phyloP scores from a whole-genome alignment of 2,888 invertebrate genomes.

The Megastigmus dorsalis region DNA sequence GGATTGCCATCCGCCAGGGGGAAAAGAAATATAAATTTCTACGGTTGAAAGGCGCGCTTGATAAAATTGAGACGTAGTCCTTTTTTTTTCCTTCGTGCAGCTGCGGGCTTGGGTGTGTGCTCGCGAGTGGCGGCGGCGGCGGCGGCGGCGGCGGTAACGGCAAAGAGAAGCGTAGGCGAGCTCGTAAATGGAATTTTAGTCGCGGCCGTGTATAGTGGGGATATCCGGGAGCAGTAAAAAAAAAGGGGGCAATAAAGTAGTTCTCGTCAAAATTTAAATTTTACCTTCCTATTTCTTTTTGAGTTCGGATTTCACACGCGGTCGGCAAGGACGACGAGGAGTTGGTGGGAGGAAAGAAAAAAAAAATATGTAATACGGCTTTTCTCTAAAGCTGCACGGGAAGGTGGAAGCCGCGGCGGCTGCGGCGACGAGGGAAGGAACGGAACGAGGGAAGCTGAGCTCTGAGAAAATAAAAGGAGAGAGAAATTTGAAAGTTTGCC shows the following conservation, averaged over 20 bases:
- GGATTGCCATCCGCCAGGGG: background rate
- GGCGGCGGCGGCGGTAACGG: too few relatives aligned
- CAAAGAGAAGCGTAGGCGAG: background rate
- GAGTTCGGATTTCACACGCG: conserved; percentile 14
- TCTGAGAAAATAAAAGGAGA: background rate
- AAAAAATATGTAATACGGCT: conserved; percentile 15
- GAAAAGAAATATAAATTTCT: background rate
- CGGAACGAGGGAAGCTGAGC: background rate
- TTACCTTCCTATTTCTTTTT: conserved; percentile 34
- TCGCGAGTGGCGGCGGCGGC: too few relatives aligned
- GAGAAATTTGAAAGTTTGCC: background rate
- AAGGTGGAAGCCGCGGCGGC: background rate
- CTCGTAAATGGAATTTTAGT: conserved; percentile 47
- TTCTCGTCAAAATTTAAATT: conserved; percentile 47
- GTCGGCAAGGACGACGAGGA: too few relatives aligned
- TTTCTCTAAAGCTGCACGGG: background rate
- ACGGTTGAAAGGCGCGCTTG: background rate
- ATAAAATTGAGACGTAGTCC: conserved; percentile 28
- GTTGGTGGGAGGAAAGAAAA: background rate
- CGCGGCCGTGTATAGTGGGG: too few relatives aligned
- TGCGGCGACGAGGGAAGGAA: background rate
- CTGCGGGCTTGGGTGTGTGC: too few relatives aligned
- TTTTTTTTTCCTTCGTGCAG: background rate
- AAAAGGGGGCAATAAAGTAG: conserved; percentile 38
- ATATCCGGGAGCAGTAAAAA: conserved; percentile 31